phyloP scores from a whole-genome alignment of 2,888 invertebrate species.

The Amblyjoppa proteus region DNA sequence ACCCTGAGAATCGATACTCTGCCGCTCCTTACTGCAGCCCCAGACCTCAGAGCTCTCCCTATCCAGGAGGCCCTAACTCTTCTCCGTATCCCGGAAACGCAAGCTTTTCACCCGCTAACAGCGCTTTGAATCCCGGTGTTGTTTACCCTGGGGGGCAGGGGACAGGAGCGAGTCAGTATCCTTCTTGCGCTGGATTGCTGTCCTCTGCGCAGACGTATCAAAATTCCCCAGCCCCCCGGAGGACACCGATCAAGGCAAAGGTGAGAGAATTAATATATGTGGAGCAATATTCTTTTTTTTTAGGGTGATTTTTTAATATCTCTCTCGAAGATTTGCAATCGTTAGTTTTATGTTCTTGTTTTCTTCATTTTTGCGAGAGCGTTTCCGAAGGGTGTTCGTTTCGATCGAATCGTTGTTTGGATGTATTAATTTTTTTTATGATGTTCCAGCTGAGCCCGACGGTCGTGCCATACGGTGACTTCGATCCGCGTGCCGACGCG shows the following conservation, averaged over 20 bases:
- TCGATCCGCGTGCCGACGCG: conserved; percentile 86
- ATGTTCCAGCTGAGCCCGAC: conserved; percentile 84
- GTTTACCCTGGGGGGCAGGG: conserved; percentile 82
- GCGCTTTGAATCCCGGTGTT: conserved; percentile 74
- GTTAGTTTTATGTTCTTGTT: conserved; percentile 5
- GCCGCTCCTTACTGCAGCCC: conserved; percentile 60
- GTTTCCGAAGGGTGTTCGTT: neutral
- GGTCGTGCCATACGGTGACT: conserved; percentile 83
- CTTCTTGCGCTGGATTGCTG: conserved; percentile 72
- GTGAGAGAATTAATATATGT: conserved; percentile 75
- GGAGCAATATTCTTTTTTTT: neutral
- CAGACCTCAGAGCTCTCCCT: conserved; percentile 65
- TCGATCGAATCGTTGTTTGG: conserved; percentile 6
- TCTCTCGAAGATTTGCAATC: neutral
- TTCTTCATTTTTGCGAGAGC: neutral
- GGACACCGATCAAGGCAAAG: conserved; percentile 75
- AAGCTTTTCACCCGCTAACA: conserved; percentile 63
- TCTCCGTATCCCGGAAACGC: conserved; percentile 47
- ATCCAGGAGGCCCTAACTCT: conserved; percentile 54
- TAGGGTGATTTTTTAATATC: neutral
- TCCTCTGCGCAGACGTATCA: conserved; percentile 64
- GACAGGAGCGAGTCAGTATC: conserved; percentile 75
- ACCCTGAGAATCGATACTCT: conserved; percentile 39
- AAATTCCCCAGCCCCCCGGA: conserved; percentile 79
- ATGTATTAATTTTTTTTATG: conserved; percentile 48